Evolutionary conservation across 2,113 vertebrate species (phyloP).

Genomic region (Rhabdomys dilectus): DNA sequence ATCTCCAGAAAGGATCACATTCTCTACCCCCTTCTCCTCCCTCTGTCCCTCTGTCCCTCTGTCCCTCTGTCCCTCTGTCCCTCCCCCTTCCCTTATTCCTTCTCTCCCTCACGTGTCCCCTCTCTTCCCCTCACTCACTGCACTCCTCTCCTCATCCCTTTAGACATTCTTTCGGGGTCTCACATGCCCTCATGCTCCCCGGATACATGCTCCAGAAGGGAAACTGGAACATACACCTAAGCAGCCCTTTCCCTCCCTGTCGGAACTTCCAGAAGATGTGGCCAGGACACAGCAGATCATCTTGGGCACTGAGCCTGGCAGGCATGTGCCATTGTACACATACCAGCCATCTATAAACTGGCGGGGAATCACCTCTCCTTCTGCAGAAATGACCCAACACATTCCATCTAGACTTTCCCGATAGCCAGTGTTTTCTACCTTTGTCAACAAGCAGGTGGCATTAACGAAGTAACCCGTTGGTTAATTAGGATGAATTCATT

Average conservation of each 20-base stretch:
- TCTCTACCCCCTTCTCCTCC: not conserved
- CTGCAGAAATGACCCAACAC: not conserved
- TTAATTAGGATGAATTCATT: not conserved
- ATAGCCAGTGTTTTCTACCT: not conserved
- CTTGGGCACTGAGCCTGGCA: not conserved
- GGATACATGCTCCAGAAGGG: no score
- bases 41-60: not conserved
- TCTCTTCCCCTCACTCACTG: fast-evolving
- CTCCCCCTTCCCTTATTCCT: no score
- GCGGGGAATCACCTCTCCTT: not conserved
- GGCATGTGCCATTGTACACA: no score
- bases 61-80: not conserved
- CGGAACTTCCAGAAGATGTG: not conserved
- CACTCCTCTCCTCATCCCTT: not conserved
- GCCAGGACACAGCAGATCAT: not conserved
- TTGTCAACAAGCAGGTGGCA: not conserved
- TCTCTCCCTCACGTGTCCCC: not conserved
- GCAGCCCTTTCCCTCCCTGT: no score
- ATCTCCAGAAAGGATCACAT: not conserved
- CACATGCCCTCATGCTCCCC: no score
- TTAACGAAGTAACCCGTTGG: no score
- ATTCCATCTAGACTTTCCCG: not conserved
- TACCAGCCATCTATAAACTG: not conserved
- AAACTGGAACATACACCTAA: fast-evolving
- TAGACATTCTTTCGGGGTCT: not conserved